Percentiles rank a stretch among this genome's conserved stretches.
Evolutionary conservation across 2,113 vertebrate genomes (phyloP).

Genomic region (Nycticryphes semicollaris): DNA sequence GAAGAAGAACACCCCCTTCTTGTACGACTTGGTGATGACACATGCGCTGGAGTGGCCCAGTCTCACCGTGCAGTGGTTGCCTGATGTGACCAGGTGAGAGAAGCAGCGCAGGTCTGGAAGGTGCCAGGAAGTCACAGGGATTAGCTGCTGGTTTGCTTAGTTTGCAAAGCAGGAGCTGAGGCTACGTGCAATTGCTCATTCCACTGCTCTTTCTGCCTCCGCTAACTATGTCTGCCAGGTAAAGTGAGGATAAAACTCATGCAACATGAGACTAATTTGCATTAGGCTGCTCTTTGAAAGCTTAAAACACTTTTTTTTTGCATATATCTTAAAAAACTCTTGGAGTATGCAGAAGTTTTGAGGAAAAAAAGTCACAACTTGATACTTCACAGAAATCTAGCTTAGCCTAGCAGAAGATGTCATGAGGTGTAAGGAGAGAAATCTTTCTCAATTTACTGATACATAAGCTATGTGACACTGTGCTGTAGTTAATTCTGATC

Average conservation of each 20-base stretch:
- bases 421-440: not conserved
- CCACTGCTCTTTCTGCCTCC: not conserved
- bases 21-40: slow-evolving; percentile 92
- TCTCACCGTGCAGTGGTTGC: slow-evolving; percentile 92
- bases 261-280: not conserved
- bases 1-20: slow-evolving; percentile 93
- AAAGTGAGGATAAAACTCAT: not conserved
- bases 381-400: not conserved
- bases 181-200: not conserved
- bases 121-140: not conserved
- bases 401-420: not conserved
- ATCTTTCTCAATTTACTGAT: not conserved
- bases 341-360: not conserved
- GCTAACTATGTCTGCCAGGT: not conserved
- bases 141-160: not conserved
- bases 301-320: not conserved
- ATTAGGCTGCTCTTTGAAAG: not conserved
- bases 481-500: not conserved
- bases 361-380: not conserved
- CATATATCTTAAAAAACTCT: not conserved
- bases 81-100: slow-evolving; percentile 88
- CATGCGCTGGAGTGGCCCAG: slow-evolving; percentile 94
- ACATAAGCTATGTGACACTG: not conserved
- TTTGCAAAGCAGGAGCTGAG: not conserved
- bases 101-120: not conserved